These are phyloP conservation scores for Lateolabrax maculatus DNA, from an alignment of 2,797 vertebrate genomes.

Conservation along the genomic window DNA sequence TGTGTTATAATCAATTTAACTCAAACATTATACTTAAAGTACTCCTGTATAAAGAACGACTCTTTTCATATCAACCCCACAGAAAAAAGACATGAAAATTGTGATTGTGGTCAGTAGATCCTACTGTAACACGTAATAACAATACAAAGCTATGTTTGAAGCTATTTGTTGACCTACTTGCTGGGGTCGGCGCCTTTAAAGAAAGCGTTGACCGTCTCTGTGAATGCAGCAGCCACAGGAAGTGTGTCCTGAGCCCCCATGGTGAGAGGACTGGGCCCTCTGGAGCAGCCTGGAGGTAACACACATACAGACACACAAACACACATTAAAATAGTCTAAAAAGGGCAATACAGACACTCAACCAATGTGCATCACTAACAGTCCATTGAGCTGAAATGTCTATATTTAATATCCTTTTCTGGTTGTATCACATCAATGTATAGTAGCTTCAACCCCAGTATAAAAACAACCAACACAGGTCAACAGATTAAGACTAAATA, in stretches of 20 bases:
- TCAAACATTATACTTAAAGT: not conserved
- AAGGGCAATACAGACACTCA: not conserved
- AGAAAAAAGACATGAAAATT: not conserved
- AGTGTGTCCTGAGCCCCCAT: constrained; percentile 99
- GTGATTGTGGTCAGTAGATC: not conserved
- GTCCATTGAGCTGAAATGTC: not conserved
- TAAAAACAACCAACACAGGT: not conserved
- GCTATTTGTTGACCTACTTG: constrained; percentile 88
- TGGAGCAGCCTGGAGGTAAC: constrained; percentile 90
- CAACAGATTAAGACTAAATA: not conserved
- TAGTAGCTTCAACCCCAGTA: not conserved
- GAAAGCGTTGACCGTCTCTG: constrained; percentile 96
- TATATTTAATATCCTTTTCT: not conserved
- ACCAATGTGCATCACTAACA: not conserved
- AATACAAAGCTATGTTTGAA: not conserved
- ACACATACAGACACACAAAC: constrained; percentile 39
- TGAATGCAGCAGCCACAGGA: constrained; percentile 97
- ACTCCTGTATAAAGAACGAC: not conserved
- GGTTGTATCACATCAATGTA: not conserved
- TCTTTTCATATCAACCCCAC: not conserved
- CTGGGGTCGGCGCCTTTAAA: constrained; percentile 97
- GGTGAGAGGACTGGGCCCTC: constrained; percentile 97
- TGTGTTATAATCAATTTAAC: not conserved
- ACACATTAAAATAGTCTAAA: constrained; percentile 15
- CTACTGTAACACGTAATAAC: not conserved